These are phyloP conservation scores for Polydrusus pterygomalis DNA, from an alignment of 2,888 invertebrate genomes.

Conservation along the genomic window DNA sequence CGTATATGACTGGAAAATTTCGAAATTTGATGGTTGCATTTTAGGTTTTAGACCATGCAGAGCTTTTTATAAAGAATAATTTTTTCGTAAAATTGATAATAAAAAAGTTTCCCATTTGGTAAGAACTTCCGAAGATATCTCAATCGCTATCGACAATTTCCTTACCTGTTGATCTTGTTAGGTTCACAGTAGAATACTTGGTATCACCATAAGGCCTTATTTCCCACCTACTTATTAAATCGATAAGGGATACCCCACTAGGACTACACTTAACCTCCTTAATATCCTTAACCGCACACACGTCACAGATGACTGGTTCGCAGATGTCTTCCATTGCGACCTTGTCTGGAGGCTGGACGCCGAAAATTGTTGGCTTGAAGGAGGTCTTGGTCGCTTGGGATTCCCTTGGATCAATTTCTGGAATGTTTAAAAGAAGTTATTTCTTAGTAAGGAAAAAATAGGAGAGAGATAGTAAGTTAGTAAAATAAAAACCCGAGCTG, in stretches of 20 bases:
- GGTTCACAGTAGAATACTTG: slow-evolving; percentile 76
- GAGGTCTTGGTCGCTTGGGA: slow-evolving; percentile 67
- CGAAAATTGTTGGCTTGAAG: slow-evolving; percentile 71
- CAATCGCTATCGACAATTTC: neutral
- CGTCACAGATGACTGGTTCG: slow-evolving; percentile 77
- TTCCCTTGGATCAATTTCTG: slow-evolving; percentile 72
- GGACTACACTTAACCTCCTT: slow-evolving; percentile 76
- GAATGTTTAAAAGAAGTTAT: too few species aligned
- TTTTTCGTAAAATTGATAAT: too few species aligned
- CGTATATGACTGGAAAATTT: too few species aligned
- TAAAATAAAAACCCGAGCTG: too few species aligned
- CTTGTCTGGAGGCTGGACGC: slow-evolving; percentile 77
- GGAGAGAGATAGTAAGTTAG: too few species aligned
- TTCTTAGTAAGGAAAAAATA: too few species aligned
- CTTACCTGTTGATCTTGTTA: slow-evolving; percentile 73
- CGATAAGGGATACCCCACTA: slow-evolving; percentile 75
- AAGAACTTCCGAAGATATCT: too few species aligned
- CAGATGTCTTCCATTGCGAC: slow-evolving; percentile 77
- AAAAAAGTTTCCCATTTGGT: too few species aligned
- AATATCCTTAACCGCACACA: slow-evolving; percentile 76
- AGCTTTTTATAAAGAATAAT: too few species aligned
- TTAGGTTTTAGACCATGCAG: too few species aligned
- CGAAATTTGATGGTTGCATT: too few species aligned
- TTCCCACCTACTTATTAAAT: slow-evolving; percentile 75
- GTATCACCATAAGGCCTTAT: slow-evolving; percentile 76